Base-by-base conservation (phyloP, 2,113 vertebrate genomes). In the Anarrhichthys ocellatus region DNA sequence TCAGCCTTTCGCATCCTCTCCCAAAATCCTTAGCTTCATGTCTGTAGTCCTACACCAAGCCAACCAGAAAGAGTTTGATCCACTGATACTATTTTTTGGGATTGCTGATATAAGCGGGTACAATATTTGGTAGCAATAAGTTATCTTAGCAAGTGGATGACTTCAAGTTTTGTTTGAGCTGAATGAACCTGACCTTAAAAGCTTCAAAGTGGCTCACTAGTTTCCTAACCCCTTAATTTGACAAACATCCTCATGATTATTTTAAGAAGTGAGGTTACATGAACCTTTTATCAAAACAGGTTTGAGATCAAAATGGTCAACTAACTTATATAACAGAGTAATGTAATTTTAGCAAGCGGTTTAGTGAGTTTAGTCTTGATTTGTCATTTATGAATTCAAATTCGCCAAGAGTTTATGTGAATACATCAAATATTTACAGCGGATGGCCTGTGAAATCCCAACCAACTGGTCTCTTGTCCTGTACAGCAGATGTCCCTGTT, bases 391-490 rank as follows among this genome's bases (percentile, higher is more conserved):
- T 89, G 40, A 81, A 82, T 84, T 86, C 15, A 71, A 50, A 80
- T 75, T 65, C 20, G 22, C 81, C 0, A 56, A 46, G 27, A n/a
- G 67, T 73, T 73, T 63, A 74, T 75, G 50, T 52, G 61, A 71
- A 56, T 24, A 17, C 82, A 87, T 90, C 2, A 80, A 89, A 87
- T 87, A 85, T 88, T 91, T 77, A 88, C 14, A 29, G 18, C 56
- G 14, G 58, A 32, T 62, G 34, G 54, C 69, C 32, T 62, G 44
- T 66, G n/a, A 69, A 82, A 69, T 84, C 71, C 83, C 74, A 64
- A 14, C 50, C 17, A 1, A 67, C 68, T 75, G n/a, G 62, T 70
- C 50, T 68, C 29, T 40, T 2, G 22, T 71, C 50, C 24, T 62
- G 42, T 73, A 62, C 32, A 62, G 50, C 68, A 64, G 14, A 63